These are phyloP conservation scores for Odobenus rosmarus DNA, from an alignment of 2,113 vertebrate species.

Conservation along the genomic window DNA sequence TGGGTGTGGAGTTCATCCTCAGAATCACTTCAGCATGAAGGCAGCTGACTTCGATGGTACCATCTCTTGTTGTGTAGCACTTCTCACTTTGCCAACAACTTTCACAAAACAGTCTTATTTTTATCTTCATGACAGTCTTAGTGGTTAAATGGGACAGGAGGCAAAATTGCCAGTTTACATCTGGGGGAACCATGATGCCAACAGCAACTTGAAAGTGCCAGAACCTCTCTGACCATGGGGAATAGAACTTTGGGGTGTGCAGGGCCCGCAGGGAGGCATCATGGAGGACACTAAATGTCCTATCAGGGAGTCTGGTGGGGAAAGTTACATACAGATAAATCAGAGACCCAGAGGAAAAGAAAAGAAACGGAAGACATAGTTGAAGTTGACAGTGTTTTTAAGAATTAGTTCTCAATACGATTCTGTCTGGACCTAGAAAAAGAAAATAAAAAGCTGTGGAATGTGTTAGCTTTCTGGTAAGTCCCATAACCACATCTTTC, in stretches of 20 bases:
- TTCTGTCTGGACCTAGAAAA: conserved; percentile 26
- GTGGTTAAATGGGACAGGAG: neutral
- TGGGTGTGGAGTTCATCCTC: neutral
- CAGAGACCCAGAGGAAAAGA: neutral
- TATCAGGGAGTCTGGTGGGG: neutral
- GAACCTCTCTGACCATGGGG: neutral
- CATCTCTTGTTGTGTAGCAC: neutral
- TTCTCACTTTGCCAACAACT: neutral
- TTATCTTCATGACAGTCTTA: neutral
- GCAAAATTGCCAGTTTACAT: neutral
- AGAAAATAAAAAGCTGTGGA: neutral
- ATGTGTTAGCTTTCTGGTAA: neutral
- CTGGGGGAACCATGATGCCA: neutral
- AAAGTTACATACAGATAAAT: neutral
- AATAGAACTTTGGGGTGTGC: neutral
- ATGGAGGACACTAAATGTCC: neutral
- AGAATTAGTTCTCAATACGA: neutral
- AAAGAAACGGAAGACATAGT: neutral
- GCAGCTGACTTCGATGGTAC: neutral
- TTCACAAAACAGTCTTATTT: neutral
- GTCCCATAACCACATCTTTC: neutral
- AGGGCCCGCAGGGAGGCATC: accelerated
- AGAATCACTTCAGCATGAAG: neutral
- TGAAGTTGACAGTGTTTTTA: neutral
- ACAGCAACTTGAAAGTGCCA: neutral